These are phyloP conservation scores for Diabrotica undecimpunctata DNA, from an alignment of 1,140 invertebrate species.

Conservation along the genomic window DNA sequence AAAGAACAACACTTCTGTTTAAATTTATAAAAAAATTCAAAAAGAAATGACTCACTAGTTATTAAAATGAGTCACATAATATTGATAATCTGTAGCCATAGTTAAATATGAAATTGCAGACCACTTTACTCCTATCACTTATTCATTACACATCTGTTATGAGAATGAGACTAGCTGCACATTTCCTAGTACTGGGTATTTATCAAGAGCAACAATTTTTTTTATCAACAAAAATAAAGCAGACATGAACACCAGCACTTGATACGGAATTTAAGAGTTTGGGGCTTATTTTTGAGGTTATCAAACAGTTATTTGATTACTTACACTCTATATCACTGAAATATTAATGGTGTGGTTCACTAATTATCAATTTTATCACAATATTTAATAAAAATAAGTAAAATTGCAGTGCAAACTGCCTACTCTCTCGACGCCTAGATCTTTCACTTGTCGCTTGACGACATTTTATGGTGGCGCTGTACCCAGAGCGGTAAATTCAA, in stretches of 20 bases:
- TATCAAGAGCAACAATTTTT: conserved; percentile 37
- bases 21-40: neutral
- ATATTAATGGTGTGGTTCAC: conserved; percentile 19
- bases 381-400: conserved; percentile 20
- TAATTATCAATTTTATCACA: conserved; percentile 18
- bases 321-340: conserved; percentile 23
- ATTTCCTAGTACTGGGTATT: conserved; percentile 34
- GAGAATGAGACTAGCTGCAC: conserved; percentile 29
- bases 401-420: conserved; percentile 14
- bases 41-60: conserved; percentile 41
- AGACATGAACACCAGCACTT: conserved; percentile 32
- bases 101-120: conserved; percentile 15
- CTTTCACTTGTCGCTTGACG: neutral
- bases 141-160: conserved; percentile 26
- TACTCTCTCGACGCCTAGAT: conserved; percentile 25
- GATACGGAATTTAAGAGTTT: conserved; percentile 18
- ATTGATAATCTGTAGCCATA: conserved; percentile 43
- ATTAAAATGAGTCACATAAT: conserved; percentile 43
- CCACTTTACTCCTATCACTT: conserved; percentile 8
- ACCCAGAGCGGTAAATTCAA: neutral
- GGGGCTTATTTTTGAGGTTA: conserved; percentile 6
- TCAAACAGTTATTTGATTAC: conserved; percentile 9
- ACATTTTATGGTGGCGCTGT: conserved; percentile 10
- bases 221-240: conserved; percentile 40
- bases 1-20: neutral